Evolutionary conservation across 2,888 invertebrate species (phyloP), one percentile per base, ranked within the genome.

Genomic region (Hermaeophaga mercurialis): DNA sequence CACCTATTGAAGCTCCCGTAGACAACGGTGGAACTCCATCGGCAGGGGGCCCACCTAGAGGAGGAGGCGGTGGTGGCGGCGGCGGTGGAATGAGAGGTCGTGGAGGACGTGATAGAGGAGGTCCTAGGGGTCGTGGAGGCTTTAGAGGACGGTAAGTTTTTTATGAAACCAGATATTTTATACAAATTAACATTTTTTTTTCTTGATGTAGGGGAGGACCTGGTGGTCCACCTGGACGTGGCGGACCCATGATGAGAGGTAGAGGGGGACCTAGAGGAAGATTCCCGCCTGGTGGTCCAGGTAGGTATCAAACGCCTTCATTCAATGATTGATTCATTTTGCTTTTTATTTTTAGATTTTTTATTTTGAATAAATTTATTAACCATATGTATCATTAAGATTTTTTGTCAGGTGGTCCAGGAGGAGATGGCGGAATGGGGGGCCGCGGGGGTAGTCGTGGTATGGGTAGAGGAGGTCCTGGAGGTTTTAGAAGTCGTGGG

Each of bases 191-290:
- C n/a, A n/a, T 5, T 26, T 26, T 26, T 31, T 9, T 19, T 19
- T 52, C 17, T 47, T 26, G 28, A 36, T 24, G 8, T 48, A 69
- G 70, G 39, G 70, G 70, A 34, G 70, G 70, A 46, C 67, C 63
- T 8, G 70, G 70, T 14, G 69, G 67, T n/a, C 66, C 66, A 19
- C 62, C 65, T 39, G 69, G 69, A 0, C 60, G 70, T 12, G 69
- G 69, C 8, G 69, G 69, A 9, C 69, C 69, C 1, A 68, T 68
- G 68, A 67, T 66, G 65, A 36, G 69, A 43, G 69, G 69, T 17
- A 64, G 69, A 9, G 68, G 69, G 5, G 69, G 68, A 12, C 68
- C 68, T 1, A 59, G 68, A 54, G 67, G 68, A 9, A 52, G 69
- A 39, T 67, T 65, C 44, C 63, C 64, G 38, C 64, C 64, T 38